Evolutionary conservation across 2,113 vertebrate species (phyloP), one percentile per base, ranked within the genome.

Genomic region (Clarias macrocephalus): DNA sequence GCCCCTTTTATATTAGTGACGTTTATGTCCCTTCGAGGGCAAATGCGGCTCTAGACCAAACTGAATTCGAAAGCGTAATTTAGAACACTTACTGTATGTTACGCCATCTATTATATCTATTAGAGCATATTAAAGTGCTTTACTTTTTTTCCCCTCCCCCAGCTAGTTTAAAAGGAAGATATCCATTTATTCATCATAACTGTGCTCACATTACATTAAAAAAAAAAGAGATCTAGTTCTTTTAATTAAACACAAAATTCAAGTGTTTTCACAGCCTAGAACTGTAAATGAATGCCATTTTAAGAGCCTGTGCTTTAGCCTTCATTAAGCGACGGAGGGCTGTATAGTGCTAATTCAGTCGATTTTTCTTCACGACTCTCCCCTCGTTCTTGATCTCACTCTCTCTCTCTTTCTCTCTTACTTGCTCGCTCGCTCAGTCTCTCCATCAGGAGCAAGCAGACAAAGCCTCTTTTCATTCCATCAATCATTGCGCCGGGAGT

Each of bases 401-500:
- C 52, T 16, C 25, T 73, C 48, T 48, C 30, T 70, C 60, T 80
- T 57, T 60, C 65, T 70, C 28, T 5, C 25, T 73, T 48, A 21
- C n/a, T 83, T 28, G 15, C 77, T 63, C 25, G 5, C 33, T 62
- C 42, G 6, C 82, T 80, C 63, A 25, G 72, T 77, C 28, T 23
- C 77, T 81, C 80, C 88, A 80, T 56, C 80, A 79, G 68, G 42
- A 85, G 52, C 66, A 15, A 66, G 85, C 86, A 91, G 86, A 89
- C 86, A 88, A 88, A 88, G 84, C 28, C 76, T 70, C 83, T 85
- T 83, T 88, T 90, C 84, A 84, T 88, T 85, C 88, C 88, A 88
- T 88, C 84, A 91, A 88, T 88, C 90, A 87, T 59, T 88, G 88
- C 57, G 73, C 86, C 63, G 42, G 84, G 82, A 88, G 87, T 88